Conservation (phyloP, 2,888 invertebrate species). For the Oxyscelio sp. region DNA sequence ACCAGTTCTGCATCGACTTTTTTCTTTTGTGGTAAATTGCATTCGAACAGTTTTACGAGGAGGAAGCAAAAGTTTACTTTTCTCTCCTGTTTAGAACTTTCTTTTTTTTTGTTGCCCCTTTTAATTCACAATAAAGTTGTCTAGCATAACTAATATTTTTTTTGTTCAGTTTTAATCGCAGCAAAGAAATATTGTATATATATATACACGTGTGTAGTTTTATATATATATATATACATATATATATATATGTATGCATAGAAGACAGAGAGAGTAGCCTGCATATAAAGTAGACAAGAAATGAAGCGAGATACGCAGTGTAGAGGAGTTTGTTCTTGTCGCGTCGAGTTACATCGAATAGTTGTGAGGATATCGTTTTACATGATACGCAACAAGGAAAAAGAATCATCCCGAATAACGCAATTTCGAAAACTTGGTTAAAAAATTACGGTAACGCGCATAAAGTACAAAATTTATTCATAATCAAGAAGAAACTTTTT, state of each 20-base stretch:
- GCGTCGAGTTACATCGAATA: conserved; percentile 79
- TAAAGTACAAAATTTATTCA: conserved; percentile 25
- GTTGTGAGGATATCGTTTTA: conserved; percentile 78
- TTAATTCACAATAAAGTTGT: too few species aligned
- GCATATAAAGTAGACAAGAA: conserved; percentile 88
- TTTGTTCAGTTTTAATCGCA: too few species aligned
- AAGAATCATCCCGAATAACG: conserved; percentile 50
- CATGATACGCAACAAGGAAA: conserved; percentile 75
- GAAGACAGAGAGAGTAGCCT: conserved; percentile 81
- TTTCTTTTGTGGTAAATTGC: too few species aligned
- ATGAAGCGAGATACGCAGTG: conserved; percentile 84
- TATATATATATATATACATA: too few species aligned
- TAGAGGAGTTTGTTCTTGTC: conserved; percentile 69
- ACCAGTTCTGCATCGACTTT: too few species aligned
- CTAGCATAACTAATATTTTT: too few species aligned
- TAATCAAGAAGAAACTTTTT: conserved; percentile 17
- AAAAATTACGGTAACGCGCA: conserved; percentile 27
- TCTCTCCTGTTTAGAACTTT: too few species aligned
- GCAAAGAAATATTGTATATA: too few species aligned
- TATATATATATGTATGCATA: conserved; percentile 39
- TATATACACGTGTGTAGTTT: too few species aligned
- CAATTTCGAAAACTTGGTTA: conserved; percentile 22
- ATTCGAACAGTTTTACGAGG: too few species aligned
- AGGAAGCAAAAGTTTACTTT: too few species aligned
- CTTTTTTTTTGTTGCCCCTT: too few species aligned